Base-by-base conservation (phyloP, 2,797 vertebrate species). In the Cuculus canorus region DNA sequence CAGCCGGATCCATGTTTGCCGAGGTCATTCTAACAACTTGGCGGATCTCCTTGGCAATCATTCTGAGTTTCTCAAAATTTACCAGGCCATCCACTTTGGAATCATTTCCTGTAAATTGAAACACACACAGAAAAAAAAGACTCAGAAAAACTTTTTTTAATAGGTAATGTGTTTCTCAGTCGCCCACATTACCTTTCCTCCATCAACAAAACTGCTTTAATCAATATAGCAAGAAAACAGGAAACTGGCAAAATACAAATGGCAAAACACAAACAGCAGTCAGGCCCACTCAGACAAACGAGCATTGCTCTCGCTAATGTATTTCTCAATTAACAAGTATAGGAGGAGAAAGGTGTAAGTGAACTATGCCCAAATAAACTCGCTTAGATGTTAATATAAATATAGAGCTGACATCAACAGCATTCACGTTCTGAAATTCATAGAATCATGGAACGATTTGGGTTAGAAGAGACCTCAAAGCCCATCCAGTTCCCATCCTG, bases 41-140 rank as follows among this genome's bases (percentile, higher is more conserved):
- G 59, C 99, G 98, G 72, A 99, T 99, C 96, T 99, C 99, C 94
- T 99, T 99, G 86, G 99, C 99, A 75, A 99, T 99, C 99, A 99
- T 99, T 86, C 99, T 97, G 65, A 99, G 98, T 82, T 99, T 99
- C 98, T 99, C 99, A 28, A 99, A 99, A 97, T 99, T 99, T 64
- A 99, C 98, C 88, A 99, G 98, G 11, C 99, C 99, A 4, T 99
- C 99, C 50, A 99, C 99, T 39, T 96, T 99, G 17, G 99, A 99
- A 96, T 99, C 99, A 33, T 99, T 99, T 66, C 99, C 99, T 99
- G 97, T 11, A 69, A 60, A 95, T 77, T 30, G 24, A 86, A 91
- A 64, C 52, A 93, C 45, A 59, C 24, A 37, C 10, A 90, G 0
- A 23, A 22, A 22, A 14, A 35, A 12, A 50, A n/a, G 1, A 43